Evolutionary conservation across 2,888 invertebrate genomes (phyloP), one percentile per base, ranked within the genome.

Genomic region (Leucoma salicis): DNA sequence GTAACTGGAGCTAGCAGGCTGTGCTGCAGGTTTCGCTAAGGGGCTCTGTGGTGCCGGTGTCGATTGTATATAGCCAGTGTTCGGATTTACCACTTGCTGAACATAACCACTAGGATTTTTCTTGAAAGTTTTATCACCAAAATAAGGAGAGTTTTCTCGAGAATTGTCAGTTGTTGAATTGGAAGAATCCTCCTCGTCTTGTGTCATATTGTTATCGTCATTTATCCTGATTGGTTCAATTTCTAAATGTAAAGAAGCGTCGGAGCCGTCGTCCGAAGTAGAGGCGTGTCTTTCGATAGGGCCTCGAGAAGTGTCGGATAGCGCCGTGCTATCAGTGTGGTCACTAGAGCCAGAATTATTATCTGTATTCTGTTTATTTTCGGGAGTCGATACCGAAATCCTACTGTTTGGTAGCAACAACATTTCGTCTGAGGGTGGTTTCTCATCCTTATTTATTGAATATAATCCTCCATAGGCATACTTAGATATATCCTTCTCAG

Each of bases 381-480:
- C 83, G 15, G 80, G 69, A 15, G 78, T 64, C 5, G 81, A 74
- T 5, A 74, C 73, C 15, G 68, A 65, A 27, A 70, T 69, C 65
- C 82, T 78, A 52, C 71, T 82, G 42, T 83, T 82, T 1, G 88
- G 86, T 31, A 90, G 63, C 38, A 90, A 62, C 40, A 88, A 63
- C 69, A 83, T 81, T 65, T 89, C 90, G 64, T 90, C 90, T 16
- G 87, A 84, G 14, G 86, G 77, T 43, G 83, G 78, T 51, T 89
- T 89, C 28, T 88, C 89, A 32, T 89, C 88, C 60, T 86, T 88
- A 35, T 59, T 78, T 14, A 79, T 65, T 38, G 84, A 79, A 60
- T 78, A 83, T 79, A 85, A 83, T 35, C 71, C 78, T 34, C 77
- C 77, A 57, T 79, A 86, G 12, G 81, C 66, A 53, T 82, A 85